Percentiles rank a stretch among this genome's conserved stretches.
phyloP scores from a whole-genome alignment of 2,888 invertebrate genomes.

The Drosophila phalerata region DNA sequence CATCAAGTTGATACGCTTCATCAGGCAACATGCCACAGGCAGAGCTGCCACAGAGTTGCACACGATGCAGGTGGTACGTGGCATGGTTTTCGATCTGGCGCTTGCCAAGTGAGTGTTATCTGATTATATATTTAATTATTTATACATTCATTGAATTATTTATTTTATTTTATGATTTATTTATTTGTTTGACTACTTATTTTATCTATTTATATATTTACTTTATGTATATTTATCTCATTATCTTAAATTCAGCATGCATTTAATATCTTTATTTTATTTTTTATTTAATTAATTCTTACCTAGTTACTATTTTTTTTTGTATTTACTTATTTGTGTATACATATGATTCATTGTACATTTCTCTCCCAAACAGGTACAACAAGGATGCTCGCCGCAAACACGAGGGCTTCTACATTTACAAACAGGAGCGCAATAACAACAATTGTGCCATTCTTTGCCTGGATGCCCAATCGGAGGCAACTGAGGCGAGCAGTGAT shows the following conservation, averaged over 20 bases:
- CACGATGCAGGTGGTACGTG: slow-evolving; percentile 95
- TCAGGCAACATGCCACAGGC: slow-evolving; percentile 94
- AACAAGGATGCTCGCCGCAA: slow-evolving; percentile 54
- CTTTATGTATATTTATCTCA: too few species aligned
- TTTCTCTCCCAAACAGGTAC: slow-evolving; percentile 12
- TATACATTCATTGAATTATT: background rate
- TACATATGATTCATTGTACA: too few species aligned
- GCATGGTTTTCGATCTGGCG: slow-evolving; percentile 95
- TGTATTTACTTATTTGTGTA: background rate
- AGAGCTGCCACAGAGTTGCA: slow-evolving; percentile 96
- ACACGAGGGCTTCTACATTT: slow-evolving; percentile 97
- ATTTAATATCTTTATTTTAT: too few species aligned
- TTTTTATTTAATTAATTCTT: too few species aligned
- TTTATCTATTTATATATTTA: too few species aligned
- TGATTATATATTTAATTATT: background rate
- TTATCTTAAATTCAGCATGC: too few species aligned
- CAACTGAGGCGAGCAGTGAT: slow-evolving; percentile 58
- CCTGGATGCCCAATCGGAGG: slow-evolving; percentile 61
- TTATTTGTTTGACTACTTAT: too few species aligned
- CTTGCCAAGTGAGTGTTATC: slow-evolving; percentile 88
- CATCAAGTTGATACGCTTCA: slow-evolving; percentile 92
- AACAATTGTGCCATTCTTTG: slow-evolving; percentile 93
- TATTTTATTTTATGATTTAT: background rate
- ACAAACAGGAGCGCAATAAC: slow-evolving; percentile 92
- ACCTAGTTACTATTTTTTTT: too few species aligned